Conservation (phyloP, 1,140 invertebrate species). For the Cotesia typhae region DNA sequence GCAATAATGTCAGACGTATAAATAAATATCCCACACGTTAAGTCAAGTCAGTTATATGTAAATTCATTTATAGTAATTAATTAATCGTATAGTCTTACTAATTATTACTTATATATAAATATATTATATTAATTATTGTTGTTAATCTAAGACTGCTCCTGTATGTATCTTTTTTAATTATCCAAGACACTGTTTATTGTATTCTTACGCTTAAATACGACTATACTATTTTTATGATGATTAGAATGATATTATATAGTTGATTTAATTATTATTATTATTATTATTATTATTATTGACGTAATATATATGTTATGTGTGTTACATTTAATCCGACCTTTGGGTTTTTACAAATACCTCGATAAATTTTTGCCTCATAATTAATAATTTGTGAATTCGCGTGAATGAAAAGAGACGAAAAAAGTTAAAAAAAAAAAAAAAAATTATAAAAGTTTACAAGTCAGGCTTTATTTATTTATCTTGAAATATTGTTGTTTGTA, state of each 20-base stretch:
- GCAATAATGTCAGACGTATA: background rate
- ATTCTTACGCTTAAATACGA: slow-evolving; percentile 37
- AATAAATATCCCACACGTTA: slow-evolving; percentile 4
- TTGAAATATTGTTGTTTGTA: no score
- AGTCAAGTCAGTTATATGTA: slow-evolving; percentile 6
- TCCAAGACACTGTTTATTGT: slow-evolving; percentile 24
- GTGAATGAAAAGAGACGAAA: slow-evolving; percentile 45
- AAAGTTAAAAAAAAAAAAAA: slow-evolving; percentile 30
- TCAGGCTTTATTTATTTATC: slow-evolving; percentile 33
- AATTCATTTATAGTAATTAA: background rate
- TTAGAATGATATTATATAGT: slow-evolving; percentile 15
- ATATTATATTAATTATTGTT: slow-evolving; percentile 29
- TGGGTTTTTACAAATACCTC: slow-evolving; percentile 42
- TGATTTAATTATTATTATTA: no score
- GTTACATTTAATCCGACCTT: slow-evolving; percentile 36
- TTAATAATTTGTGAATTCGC: slow-evolving; percentile 34
- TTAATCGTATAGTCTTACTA: background rate
- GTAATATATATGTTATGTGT: background rate
- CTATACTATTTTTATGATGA: slow-evolving; percentile 19
- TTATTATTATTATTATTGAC: background rate
- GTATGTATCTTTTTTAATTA: slow-evolving; percentile 17
- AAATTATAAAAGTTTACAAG: background rate
- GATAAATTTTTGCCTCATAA: slow-evolving; percentile 41
- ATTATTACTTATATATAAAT: background rate
- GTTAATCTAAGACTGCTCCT: slow-evolving; percentile 42